These are phyloP conservation scores for Manis pentadactyla DNA, from an alignment of 2,797 vertebrate species.

Conservation along the genomic window DNA sequence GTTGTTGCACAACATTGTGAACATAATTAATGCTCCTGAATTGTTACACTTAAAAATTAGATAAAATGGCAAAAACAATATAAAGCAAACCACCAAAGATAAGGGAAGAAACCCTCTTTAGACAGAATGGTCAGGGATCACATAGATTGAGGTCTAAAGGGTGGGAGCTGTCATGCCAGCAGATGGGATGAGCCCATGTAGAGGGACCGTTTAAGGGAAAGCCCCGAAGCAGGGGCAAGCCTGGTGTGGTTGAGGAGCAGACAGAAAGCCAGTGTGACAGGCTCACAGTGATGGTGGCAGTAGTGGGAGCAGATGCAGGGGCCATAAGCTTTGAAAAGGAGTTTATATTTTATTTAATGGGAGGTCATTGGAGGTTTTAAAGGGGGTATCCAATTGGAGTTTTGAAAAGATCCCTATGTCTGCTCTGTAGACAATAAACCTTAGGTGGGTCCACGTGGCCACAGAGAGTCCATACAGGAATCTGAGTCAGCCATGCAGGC, in stretches of 20 bases:
- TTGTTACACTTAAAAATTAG: constrained; percentile 22
- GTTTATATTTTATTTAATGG: constrained; percentile 31
- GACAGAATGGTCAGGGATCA: background rate
- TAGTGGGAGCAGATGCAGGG: background rate
- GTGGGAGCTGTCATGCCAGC: background rate
- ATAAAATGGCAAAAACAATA: constrained; percentile 16
- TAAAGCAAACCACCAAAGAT: background rate
- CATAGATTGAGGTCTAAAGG: background rate
- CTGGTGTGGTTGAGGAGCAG: background rate
- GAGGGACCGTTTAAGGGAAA: background rate
- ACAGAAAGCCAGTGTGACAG: background rate
- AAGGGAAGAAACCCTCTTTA: background rate
- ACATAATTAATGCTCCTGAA: background rate
- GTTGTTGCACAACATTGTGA: background rate
- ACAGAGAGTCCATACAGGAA: background rate
- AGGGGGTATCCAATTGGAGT: background rate
- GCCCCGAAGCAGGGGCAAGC: background rate
- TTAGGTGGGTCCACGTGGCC: background rate
- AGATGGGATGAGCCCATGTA: background rate
- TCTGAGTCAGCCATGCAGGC: background rate
- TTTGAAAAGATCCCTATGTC: constrained; percentile 6
- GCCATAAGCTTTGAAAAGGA: background rate
- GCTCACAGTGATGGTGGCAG: background rate
- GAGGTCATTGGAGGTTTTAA: constrained; percentile 39
- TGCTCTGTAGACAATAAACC: constrained; percentile 24